phyloP scores from a whole-genome alignment of 2,888 invertebrate genomes.

The Nemapogon koenigi region DNA sequence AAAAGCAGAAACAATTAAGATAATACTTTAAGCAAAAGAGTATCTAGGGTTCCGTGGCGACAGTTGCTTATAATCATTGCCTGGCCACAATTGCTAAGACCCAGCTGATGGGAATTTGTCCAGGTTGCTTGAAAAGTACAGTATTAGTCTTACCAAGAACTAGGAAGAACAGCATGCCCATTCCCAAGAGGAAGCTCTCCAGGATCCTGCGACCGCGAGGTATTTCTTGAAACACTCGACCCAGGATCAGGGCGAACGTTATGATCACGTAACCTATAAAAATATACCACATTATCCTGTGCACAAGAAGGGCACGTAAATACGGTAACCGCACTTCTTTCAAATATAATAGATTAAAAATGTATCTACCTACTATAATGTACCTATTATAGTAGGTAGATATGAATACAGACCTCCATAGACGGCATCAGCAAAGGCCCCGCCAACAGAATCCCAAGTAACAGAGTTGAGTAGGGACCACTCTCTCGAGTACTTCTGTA shows the following conservation, averaged over 20 bases:
- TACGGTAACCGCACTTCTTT: too few species aligned
- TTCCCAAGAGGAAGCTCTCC: conserved; percentile 72
- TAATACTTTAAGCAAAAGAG: too few species aligned
- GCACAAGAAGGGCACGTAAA: too few species aligned
- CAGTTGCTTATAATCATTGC: too few species aligned
- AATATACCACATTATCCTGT: too few species aligned
- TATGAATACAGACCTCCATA: conserved; percentile 68
- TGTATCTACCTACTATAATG: background rate
- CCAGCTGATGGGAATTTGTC: too few species aligned
- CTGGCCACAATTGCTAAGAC: too few species aligned
- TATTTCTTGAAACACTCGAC: conserved; percentile 70
- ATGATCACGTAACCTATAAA: conserved; percentile 71
- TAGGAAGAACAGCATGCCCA: conserved; percentile 73
- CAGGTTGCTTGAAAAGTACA: too few species aligned
- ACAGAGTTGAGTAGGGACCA: conserved; percentile 78
- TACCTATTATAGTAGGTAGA: too few species aligned
- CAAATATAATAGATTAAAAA: background rate
- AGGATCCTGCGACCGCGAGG: conserved; percentile 66
- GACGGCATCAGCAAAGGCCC: conserved; percentile 70
- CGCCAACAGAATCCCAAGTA: conserved; percentile 75
- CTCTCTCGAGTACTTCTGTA: conserved; percentile 75
- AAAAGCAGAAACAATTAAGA: too few species aligned
- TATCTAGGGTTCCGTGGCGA: too few species aligned
- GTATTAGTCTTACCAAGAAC: conserved; percentile 67
- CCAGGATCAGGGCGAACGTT: conserved; percentile 71